phyloP scores from a whole-genome alignment of 2,113 vertebrate genomes.

The Myotis brandtii region DNA sequence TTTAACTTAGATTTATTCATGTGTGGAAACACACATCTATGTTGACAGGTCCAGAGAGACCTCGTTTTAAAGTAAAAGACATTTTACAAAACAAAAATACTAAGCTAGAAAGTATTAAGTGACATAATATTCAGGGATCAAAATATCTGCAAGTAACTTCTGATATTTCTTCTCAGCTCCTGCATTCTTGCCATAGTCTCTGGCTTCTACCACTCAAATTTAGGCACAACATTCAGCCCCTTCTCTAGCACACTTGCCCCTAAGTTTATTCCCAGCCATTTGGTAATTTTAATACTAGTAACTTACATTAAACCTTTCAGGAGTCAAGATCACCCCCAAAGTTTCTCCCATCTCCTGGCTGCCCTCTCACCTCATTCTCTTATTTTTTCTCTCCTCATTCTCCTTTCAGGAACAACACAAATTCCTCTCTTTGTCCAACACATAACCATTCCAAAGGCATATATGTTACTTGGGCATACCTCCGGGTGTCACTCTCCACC shows the following conservation, averaged over 20 bases:
- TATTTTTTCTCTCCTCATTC: background rate
- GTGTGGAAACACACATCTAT: background rate
- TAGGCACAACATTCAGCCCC: background rate
- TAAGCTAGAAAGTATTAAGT: slow-evolving; percentile 44
- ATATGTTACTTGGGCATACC: background rate
- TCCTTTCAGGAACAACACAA: background rate
- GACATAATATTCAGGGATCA: background rate
- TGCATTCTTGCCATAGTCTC: background rate
- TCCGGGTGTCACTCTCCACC: slow-evolving; percentile 4
- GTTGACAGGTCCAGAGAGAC: slow-evolving; percentile 66
- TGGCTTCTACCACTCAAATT: background rate
- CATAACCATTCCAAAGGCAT: background rate
- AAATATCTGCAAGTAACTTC: background rate
- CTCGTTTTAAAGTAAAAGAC: slow-evolving; percentile 83
- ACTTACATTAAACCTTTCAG: background rate
- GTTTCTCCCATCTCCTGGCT: background rate
- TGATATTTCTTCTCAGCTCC: background rate
- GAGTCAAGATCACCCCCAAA: background rate
- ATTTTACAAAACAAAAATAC: slow-evolving; percentile 73
- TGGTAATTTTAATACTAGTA: background rate
- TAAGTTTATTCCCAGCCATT: background rate
- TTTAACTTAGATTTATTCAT: slow-evolving; percentile 21
- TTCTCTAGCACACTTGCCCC: background rate
- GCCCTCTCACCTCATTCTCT: background rate
- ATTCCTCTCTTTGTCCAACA: background rate